Conservation (phyloP, 2,113 vertebrate species). For the Python bivittatus region DNA sequence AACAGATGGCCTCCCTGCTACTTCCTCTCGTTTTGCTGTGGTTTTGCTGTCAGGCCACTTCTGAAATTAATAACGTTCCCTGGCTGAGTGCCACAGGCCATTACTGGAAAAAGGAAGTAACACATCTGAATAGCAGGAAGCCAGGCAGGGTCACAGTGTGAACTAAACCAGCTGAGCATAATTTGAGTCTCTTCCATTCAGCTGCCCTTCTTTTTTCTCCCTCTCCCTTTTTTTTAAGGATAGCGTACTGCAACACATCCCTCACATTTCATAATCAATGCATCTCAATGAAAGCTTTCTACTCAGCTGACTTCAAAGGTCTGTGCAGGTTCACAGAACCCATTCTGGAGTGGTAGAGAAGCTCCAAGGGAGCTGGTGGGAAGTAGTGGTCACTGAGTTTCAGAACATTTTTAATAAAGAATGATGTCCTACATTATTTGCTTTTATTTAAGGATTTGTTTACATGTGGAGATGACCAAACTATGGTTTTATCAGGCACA, state of each 20-base stretch:
- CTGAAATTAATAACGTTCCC: constrained; percentile 83
- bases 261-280: constrained; percentile 62
- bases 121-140: constrained; percentile 80
- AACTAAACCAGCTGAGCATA: constrained; percentile 74
- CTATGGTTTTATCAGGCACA: not conserved
- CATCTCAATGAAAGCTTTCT: constrained; percentile 55
- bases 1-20: constrained; percentile 79
- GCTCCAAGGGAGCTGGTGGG: not conserved
- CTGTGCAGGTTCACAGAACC: constrained; percentile 24
- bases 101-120: constrained; percentile 81
- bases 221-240: not conserved
- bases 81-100: constrained; percentile 78
- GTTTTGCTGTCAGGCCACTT: constrained; percentile 79
- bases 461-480: not conserved
- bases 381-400: not conserved
- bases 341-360: constrained; percentile 17
- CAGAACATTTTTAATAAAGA: constrained; percentile 26
- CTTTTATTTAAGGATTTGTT: not conserved
- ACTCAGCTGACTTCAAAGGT: constrained; percentile 53
- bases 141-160: constrained; percentile 73
- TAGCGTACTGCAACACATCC: not conserved
- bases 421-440: not conserved
- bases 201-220: constrained; percentile 32
- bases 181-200: constrained; percentile 67
- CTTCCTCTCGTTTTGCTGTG: constrained; percentile 74